Conservation (phyloP, 2,113 vertebrate species). For the Malurus melanocephalus region DNA sequence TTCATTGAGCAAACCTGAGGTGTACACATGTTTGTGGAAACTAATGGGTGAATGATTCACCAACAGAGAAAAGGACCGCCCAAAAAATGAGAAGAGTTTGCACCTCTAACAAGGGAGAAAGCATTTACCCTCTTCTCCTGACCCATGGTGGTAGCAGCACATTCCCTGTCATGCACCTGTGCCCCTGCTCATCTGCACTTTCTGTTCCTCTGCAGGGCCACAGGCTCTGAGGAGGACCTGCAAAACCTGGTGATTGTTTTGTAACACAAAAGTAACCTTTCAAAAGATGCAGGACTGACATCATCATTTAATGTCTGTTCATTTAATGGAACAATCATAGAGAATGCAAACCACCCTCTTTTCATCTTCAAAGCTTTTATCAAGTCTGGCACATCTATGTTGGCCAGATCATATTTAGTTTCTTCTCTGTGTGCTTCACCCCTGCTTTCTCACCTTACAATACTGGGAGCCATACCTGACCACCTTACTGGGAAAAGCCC, state of each 20-base stretch:
- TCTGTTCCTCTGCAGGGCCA: not conserved
- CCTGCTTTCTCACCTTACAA: not conserved
- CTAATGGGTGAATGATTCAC: not conserved
- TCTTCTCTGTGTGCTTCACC: not conserved
- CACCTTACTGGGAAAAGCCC: not conserved
- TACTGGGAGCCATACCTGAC: not conserved
- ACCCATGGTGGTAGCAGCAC: fast-evolving
- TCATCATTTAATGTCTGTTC: not conserved
- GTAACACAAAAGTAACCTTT: not conserved
- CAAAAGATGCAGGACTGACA: not conserved
- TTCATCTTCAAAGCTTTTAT: not conserved
- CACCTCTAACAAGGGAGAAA: not conserved
- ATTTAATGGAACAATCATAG: not conserved
- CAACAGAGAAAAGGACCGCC: not conserved
- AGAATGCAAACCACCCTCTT: not conserved
- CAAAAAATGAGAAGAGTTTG: not conserved
- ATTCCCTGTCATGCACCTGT: fast-evolving
- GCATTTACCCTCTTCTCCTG: not conserved
- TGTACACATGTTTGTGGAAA: not conserved
- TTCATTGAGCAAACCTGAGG: not conserved
- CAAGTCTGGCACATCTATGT: not conserved
- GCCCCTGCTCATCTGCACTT: fast-evolving
- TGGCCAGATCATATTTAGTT: not conserved
- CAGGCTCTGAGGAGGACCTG: not conserved
- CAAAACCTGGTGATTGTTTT: not conserved